Evolutionary conservation across 2,888 invertebrate genomes (phyloP), one percentile per base, ranked within the genome.

Genomic region (Thalpophila matura): DNA sequence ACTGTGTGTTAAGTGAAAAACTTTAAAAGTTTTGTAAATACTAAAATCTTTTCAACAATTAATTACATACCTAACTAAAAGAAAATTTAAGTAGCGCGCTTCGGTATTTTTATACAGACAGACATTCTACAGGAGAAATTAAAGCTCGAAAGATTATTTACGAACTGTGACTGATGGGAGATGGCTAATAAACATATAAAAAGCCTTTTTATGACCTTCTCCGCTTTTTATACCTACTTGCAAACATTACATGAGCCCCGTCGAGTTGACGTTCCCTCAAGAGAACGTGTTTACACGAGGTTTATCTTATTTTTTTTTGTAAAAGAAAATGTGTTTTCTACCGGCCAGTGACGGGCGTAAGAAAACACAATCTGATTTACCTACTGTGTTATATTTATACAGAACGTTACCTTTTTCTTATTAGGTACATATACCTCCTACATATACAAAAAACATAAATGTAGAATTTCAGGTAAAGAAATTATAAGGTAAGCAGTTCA

Each of bases 241-340:
- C 59, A 54, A 70, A 76, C 54, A 76, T 76, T 49, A 56, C 33
- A 62, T 35, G 58, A 72, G 47, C 51, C 37, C 31, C 45, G 57
- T 45, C 33, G 64, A 69, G 38, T 47, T 73, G 70, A 76, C 58
- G 50, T 67, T 68, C 42, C 61, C 75, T 62, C 29, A 58, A 54
- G 67, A 79, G 58, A 54, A 60, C 60, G 56, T 67, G 60, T 70
- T 74, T 74, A 62, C 63, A 53, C 58, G 43, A 63, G 46, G 43
- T 56, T 67, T 49, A 66, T 75, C 58, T 65, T 57, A 51, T 69
- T 57, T 66, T 68, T 45, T 64, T 58, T 50, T 51, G n/a, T 18
- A 40, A 59, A 63, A 66, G 56, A 58, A 79, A 70, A 61, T 62
- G 42, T 72, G 35, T 76, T 77, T 75, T 50, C 42, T 31, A 42